Evolutionary conservation across 2,797 vertebrate genomes (phyloP).

Genomic region (Mionectes olivaceus): DNA sequence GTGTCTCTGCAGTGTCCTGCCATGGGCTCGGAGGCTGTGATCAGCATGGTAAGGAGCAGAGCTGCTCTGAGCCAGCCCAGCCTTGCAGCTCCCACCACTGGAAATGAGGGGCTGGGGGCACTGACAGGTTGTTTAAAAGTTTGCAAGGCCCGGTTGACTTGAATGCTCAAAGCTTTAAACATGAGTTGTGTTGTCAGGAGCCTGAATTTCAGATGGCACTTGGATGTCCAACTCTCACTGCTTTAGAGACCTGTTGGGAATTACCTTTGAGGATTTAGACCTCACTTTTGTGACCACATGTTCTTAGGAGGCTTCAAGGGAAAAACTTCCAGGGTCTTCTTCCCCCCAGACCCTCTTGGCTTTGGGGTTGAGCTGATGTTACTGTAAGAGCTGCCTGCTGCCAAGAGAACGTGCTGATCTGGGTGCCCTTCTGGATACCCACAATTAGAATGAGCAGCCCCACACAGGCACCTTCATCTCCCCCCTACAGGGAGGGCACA

Average conservation of each 20-base stretch:
- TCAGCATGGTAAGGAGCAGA: neutral
- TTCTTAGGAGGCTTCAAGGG: neutral
- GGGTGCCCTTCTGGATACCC: neutral
- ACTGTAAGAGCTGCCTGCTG: neutral
- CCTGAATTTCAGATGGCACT: neutral
- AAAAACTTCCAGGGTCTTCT: neutral
- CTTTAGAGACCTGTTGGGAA: neutral
- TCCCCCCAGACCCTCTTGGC: neutral
- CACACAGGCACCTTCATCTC: neutral
- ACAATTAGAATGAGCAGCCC: neutral
- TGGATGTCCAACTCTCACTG: neutral
- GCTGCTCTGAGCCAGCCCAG: neutral
- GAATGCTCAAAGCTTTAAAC: neutral
- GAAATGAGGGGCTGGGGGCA: neutral
- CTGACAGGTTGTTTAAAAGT: neutral
- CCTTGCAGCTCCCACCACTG: neutral
- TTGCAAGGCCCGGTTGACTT: neutral
- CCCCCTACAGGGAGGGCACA: neutral
- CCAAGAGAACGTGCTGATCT: neutral
- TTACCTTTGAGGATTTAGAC: neutral
- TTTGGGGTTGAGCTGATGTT: neutral
- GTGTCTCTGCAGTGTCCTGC: neutral
- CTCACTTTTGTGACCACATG: neutral
- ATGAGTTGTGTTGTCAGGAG: neutral
- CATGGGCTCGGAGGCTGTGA: accelerated